Evolutionary conservation across 2,888 invertebrate genomes (phyloP).

Genomic region (Bugula neritina): DNA sequence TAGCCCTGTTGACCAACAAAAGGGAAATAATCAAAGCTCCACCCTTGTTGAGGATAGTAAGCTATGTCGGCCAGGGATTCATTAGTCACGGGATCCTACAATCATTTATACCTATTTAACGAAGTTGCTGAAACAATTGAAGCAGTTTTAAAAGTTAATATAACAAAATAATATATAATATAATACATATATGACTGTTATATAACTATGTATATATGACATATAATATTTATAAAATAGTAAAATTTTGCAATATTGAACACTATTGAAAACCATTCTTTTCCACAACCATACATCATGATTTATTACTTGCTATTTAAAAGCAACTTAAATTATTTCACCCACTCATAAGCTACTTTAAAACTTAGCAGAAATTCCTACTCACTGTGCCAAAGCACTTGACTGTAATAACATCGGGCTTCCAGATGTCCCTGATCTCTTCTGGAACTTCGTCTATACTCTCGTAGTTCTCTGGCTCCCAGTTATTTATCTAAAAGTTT

Average conservation of each 20-base stretch:
- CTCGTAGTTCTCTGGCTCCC: constrained; percentile 27
- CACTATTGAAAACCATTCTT: too few relatives aligned
- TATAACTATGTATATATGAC: too few relatives aligned
- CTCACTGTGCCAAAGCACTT: constrained; percentile 24
- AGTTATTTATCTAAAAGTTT: constrained; percentile 19
- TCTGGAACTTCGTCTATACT: constrained; percentile 26
- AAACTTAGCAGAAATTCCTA: too few relatives aligned
- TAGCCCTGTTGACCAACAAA: constrained; percentile 25
- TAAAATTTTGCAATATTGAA: too few relatives aligned
- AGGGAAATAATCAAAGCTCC: constrained; percentile 26
- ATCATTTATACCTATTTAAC: not conserved
- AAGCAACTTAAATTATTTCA: too few relatives aligned
- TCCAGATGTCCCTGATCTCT: constrained; percentile 25
- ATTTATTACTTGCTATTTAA: too few relatives aligned
- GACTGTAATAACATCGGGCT: constrained; percentile 6
- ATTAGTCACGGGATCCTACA: constrained; percentile 1
- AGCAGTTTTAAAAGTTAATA: not conserved
- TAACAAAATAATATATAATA: too few relatives aligned
- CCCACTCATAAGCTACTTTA: too few relatives aligned
- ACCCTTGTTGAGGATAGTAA: constrained; percentile 23
- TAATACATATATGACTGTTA: too few relatives aligned
- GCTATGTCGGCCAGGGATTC: not conserved
- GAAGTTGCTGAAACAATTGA: not conserved
- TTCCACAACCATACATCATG: too few relatives aligned
- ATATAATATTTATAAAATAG: too few relatives aligned